phyloP scores from a whole-genome alignment of 2,888 invertebrate species.

The Stenotaenia linearis region DNA sequence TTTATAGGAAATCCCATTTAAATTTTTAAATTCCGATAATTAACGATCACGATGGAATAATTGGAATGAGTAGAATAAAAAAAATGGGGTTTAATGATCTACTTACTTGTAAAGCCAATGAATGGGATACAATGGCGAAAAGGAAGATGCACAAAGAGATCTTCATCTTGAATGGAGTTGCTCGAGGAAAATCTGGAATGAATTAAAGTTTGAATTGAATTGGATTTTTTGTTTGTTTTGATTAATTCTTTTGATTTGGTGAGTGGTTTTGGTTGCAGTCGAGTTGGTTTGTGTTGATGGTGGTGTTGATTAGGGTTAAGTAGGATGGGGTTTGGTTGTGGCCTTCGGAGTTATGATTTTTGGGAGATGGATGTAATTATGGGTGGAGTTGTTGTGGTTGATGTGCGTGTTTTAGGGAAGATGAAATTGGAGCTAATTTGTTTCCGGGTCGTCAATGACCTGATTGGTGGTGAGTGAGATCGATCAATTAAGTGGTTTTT shows the following conservation, averaged over 20 bases:
- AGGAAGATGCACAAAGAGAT: conserved; percentile 10
- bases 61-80: not conserved
- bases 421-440: not conserved
- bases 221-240: not conserved
- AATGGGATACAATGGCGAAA: not conserved
- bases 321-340: no score
- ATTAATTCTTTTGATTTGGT: not conserved
- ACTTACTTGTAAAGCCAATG: not conserved
- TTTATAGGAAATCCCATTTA: no score
- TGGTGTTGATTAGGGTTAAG: not conserved
- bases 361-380: not conserved
- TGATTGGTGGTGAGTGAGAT: not conserved
- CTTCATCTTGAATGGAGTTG: not conserved
- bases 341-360: no score
- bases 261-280: not conserved
- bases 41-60: not conserved
- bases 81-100: not conserved
- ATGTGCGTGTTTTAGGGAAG: not conserved
- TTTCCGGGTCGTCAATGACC: conserved; percentile 17
- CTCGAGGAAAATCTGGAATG: not conserved
- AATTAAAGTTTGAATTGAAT: not conserved
- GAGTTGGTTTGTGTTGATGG: not conserved
- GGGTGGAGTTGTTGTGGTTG: not conserved
- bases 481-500: not conserved
- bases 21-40: no score